Base-by-base conservation (phyloP, 1,140 invertebrate genomes). In the Zophobas atratus region DNA sequence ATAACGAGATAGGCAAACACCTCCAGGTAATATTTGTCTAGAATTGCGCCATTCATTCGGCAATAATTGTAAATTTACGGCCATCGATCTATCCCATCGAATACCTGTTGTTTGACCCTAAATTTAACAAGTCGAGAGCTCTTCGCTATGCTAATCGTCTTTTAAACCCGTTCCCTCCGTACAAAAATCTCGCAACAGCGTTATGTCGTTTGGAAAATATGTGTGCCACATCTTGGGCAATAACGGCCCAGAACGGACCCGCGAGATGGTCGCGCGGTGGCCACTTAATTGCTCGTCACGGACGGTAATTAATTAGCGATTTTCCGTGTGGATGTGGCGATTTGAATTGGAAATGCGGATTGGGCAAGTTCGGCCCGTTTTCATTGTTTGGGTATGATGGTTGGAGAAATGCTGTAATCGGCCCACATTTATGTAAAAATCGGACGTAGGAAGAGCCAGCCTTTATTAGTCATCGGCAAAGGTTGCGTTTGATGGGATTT, bases 1-100 rank as follows among this genome's bases (percentile, higher is more conserved):
- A 70, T 70, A 70, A 70, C 63, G 63, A 43, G 39, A 33, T 70
- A 70, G 46, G 39, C 39, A 70, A 70, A 70, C 63, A 70, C 32
- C 46, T 67, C 43, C 48, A 32, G 39, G 35, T 67, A 67, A 67
- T 67, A 67, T 67, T 67, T 67, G 60, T 43, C 41, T 6, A 55
- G 53, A 20, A 55, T 55, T 55, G 35, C 53, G 53, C 53, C 53
- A 55, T 55, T 55, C 53, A 55, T 34, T 55, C 53, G 53, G 6
- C 51, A n/a, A 53, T 53, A 55, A 55, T 55, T 34, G 32, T 5
- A 55, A 55, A 55, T 55, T 55, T 55, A 55, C 53, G 53, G 53
- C 53, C 51, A 53, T 53, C 51, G 51, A 53, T 53, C 51, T 53
- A 53, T 53, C 53, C 53, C 53, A 55, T 55, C 53, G 20, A 55